A percentile compares a stretch with the other conserved stretches of the same genome.
phyloP scores from a whole-genome alignment of 2,113 vertebrate genomes.

The Crotalus tigris region DNA sequence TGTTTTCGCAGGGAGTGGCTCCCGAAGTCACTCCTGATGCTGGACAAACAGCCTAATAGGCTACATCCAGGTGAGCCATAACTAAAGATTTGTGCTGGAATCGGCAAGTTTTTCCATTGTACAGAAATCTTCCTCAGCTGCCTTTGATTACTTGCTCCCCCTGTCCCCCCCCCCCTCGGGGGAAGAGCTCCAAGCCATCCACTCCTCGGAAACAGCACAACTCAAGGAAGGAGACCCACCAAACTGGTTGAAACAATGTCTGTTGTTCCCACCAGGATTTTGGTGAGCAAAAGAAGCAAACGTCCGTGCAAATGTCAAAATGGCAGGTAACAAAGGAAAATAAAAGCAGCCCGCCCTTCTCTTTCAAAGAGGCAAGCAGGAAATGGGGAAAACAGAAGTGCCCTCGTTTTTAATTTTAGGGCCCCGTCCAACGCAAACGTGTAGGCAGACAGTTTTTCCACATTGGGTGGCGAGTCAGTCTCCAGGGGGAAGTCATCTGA shows the following conservation, averaged over 20 bases:
- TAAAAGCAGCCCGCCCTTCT: neutral
- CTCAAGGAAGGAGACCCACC: neutral
- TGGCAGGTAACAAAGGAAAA: neutral
- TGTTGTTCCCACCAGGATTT: conserved; percentile 31
- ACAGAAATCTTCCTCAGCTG: too few species aligned
- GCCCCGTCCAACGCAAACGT: conserved; percentile 16
- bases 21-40: neutral
- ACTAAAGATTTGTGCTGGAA: neutral
- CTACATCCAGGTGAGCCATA: too few species aligned
- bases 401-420: neutral
- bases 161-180: too few species aligned
- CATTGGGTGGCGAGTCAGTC: conserved; percentile 54
- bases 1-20: neutral
- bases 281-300: neutral
- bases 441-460: conserved; percentile 37
- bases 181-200: neutral
- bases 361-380: neutral
- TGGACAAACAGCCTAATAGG: neutral
- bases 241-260: neutral
- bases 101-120: neutral
- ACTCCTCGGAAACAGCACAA: neutral
- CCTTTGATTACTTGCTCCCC: neutral
- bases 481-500: conserved; percentile 40
- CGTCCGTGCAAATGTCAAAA: neutral
- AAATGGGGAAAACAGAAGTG: conserved; percentile 1